A percentile compares a stretch with the other conserved stretches of the same genome.
These are phyloP conservation scores for Ericerus pela DNA, from an alignment of 1,140 invertebrate genomes.

Conservation along the genomic window DNA sequence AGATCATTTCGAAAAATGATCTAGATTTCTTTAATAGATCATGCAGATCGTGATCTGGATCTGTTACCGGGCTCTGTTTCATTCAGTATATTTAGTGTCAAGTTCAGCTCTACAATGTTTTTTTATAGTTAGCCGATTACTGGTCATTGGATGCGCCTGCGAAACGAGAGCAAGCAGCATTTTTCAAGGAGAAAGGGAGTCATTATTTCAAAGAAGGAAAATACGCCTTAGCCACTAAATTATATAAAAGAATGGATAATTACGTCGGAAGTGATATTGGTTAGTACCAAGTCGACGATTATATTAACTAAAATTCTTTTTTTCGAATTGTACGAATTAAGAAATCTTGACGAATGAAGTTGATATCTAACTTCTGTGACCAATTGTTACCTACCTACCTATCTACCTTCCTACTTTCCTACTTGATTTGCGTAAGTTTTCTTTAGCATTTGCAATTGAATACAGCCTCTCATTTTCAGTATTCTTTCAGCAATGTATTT, in stretches of 20 bases:
- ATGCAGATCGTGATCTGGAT: too few species aligned
- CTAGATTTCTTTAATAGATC: too few species aligned
- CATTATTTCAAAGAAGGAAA: constrained; percentile 74
- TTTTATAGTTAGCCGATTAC: constrained; percentile 44
- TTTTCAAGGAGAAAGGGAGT: constrained; percentile 81
- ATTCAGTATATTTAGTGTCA: not conserved
- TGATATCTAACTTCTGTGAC: too few species aligned
- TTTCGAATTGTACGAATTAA: not conserved
- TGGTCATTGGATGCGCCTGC: constrained; percentile 67
- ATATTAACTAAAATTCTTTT: not conserved
- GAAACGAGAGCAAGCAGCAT: constrained; percentile 63
- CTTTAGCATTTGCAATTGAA: too few species aligned
- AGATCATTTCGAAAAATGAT: too few species aligned
- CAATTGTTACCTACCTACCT: too few species aligned
- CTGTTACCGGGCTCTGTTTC: too few species aligned
- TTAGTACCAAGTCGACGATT: constrained; percentile 25
- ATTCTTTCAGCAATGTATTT: too few species aligned
- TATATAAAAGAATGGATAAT: constrained; percentile 63
- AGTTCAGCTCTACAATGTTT: constrained; percentile 10
- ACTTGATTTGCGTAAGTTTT: too few species aligned
- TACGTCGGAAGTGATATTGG: constrained; percentile 37
- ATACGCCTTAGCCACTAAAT: constrained; percentile 63
- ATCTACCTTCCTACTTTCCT: too few species aligned
- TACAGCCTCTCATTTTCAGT: too few species aligned
- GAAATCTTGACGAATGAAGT: too few species aligned